Evolutionary conservation across 1,140 invertebrate genomes (phyloP).

Genomic region (Pinna nobilis): DNA sequence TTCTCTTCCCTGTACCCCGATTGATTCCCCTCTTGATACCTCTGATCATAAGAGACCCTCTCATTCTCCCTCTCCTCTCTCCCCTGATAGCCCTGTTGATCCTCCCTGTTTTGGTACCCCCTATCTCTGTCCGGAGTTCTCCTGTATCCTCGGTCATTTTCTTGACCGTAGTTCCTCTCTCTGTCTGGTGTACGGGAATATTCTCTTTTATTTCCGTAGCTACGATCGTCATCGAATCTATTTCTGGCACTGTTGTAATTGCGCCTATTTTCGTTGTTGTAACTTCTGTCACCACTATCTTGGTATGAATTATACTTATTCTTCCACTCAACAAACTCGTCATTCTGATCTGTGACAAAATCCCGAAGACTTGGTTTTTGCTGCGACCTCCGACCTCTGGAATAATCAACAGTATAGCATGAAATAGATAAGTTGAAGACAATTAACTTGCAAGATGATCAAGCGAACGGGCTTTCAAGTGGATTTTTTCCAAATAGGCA

Average conservation of each 20-base stretch:
- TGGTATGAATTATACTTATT: conserved; percentile 23
- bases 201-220: background rate
- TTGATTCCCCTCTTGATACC: too few species aligned
- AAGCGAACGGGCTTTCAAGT: too few species aligned
- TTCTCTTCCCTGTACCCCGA: background rate
- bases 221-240: background rate
- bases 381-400: conserved; percentile 41
- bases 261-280: conserved; percentile 11
- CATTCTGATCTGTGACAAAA: conserved; percentile 32
- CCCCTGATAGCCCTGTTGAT: too few species aligned
- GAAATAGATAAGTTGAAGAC: too few species aligned
- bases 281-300: too few species aligned
- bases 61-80: too few species aligned
- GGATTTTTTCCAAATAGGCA: too few species aligned
- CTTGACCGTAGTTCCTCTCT: background rate
- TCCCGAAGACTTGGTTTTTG: conserved; percentile 39
- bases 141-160: too few species aligned
- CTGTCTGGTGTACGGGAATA: background rate
- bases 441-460: too few species aligned
- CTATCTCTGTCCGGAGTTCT: conserved; percentile 2
- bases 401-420: too few species aligned
- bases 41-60: too few species aligned
- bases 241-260: conserved; percentile 17
- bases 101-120: conserved; percentile 1
- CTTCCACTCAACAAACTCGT: conserved; percentile 6